Base-by-base conservation (phyloP, 2,113 vertebrate genomes). In the Boleophthalmus pectinirostris region DNA sequence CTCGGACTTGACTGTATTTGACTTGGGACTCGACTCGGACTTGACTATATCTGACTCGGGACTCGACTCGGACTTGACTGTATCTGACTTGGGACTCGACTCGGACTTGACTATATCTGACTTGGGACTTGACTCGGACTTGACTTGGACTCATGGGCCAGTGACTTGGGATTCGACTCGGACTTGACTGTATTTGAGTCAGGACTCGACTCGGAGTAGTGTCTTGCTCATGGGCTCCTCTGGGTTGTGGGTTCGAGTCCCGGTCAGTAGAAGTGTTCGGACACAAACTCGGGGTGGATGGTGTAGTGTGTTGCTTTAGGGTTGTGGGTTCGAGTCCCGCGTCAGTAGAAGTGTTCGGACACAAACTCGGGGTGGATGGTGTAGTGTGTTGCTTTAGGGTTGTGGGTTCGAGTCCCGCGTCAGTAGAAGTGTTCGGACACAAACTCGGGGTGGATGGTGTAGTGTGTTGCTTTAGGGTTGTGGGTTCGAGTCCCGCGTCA, bases 271-370 rank as follows among this genome's bases (percentile, higher is more conserved):
- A 78, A 79, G 43, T 69, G 74, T 71, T 94, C 93, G 53, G 92
- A 93, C 72, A 91, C 83, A 81, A 94, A 94, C 84, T 94, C 88
- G 0, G 93, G 93, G 84, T 94, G 93, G 68, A 93, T 93, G 85
- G 86, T 84, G 86, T 92, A 93, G 79, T 90, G 88, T 77, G 33
- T 6, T 35, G 33, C 33, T 35, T 35, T 35, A 2, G 35, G 35
- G 51, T 53, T 14, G 51, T n/a, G 3, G 51, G 51, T n/a, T 54
- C 1, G 51, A 54, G n/a, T 46, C 45, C 20, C 10, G 20, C 6
- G 51, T 47, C 8, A 88, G 65, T 73, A 68, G 21, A 78, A 79
- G 43, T 69, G 74, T 71, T 94, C 93, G 53, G 92, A 93, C 72
- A 91, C 83, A 81, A 94, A 94, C 84, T 94, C 88, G 0, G 93